phyloP scores from a whole-genome alignment of 1,140 invertebrate species.

The Scaptomyza montana region DNA sequence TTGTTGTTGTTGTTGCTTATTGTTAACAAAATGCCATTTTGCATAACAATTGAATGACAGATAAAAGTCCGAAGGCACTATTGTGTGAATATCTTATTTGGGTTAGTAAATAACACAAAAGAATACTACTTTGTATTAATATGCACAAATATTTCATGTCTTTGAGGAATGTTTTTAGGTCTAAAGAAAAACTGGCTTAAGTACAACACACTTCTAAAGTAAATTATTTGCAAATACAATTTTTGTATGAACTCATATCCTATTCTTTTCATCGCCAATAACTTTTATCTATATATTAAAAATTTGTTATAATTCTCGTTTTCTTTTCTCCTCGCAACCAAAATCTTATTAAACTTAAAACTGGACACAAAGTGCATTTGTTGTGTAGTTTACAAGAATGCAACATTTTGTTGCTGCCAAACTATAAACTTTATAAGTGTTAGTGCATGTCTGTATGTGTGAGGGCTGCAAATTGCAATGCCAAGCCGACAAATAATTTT shows the following conservation, averaged over 20 bases:
- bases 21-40: neutral
- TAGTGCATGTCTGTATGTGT: conserved; percentile 1
- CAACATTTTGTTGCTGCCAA: conserved; percentile 1
- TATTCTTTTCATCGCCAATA: too few species aligned
- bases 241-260: too few species aligned
- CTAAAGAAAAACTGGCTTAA: too few species aligned
- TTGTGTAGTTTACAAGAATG: neutral
- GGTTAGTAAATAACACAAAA: neutral
- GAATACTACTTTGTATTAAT: neutral
- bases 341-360: neutral
- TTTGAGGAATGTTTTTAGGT: neutral
- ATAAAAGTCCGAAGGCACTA: neutral
- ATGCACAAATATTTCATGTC: neutral
- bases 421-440: neutral
- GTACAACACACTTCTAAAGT: too few species aligned
- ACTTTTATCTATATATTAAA: too few species aligned
- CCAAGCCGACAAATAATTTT: conserved; percentile 39
- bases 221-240: too few species aligned
- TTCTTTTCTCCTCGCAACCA: neutral
- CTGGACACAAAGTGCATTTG: conserved; percentile 8
- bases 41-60: conserved; percentile 3
- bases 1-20: neutral
- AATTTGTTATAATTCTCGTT: too few species aligned
- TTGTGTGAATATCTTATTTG: conserved; percentile 8
- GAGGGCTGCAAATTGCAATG: conserved; percentile 17